Base-by-base conservation (phyloP, 1,140 invertebrate genomes). In the Lamellibrachia luymesi region DNA sequence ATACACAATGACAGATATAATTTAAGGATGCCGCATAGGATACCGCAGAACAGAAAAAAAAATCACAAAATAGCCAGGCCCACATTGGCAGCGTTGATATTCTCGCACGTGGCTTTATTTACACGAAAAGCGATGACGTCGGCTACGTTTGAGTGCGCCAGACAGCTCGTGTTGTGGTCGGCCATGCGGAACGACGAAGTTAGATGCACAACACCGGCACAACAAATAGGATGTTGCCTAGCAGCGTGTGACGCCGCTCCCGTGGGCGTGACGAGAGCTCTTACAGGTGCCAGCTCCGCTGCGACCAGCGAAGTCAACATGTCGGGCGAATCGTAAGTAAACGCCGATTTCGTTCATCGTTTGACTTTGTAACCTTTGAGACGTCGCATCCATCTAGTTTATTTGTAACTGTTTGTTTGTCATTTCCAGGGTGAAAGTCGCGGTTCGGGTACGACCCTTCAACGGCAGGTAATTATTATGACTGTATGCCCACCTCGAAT, bases 391-490 rank as follows among this genome's bases (percentile, higher is more conserved):
- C 17, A 17, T 80, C 25, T 22, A 56, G 52, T 17, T 56, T 6
- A 17, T 22, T 0, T 38, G 38, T 80, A 80, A 80, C 13, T 17
- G 64, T 80, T 80, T 17, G 13, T 22, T 80, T 80, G 64, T 80
- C 1, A 89, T 93, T 94, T 94, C 93, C 94, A 96, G 96, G 94
- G 96, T 97, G 0, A 97, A 97, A 94, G 97, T 97, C 25, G 97
- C 97, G 5, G 97, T 97, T 4, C 94, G 97, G 94, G 97, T 97
- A 52, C 96, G 97, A 49, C 97, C 97, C 93, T 97, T 97, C 96
- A 97, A 96, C 92, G 95, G 96, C 94, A 96, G 96, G 95, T 96
- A 93, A 94, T 10, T 80, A 17, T 38, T 80, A 0, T 80, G 13
- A 80, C 5, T 8, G 64, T 22, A 80, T 22, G 4, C 64, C 4